A percentile compares a stretch with the other conserved stretches of the same genome.
phyloP scores from a whole-genome alignment of 2,888 invertebrate genomes.

The Caenorhabditis sp. region DNA sequence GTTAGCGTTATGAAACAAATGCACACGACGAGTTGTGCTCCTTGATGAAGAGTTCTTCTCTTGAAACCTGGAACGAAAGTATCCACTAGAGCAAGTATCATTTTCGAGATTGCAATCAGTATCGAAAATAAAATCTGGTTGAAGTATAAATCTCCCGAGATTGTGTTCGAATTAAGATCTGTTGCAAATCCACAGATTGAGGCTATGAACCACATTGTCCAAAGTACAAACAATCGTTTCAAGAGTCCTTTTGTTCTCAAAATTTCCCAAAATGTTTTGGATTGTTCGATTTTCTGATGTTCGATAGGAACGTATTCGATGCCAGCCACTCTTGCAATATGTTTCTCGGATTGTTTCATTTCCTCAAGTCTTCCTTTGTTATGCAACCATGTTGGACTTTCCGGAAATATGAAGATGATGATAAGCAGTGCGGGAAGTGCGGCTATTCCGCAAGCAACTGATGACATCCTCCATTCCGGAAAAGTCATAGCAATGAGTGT shows the following conservation, averaged over 20 bases:
- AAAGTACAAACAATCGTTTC: constrained; percentile 60
- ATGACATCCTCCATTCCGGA: constrained; percentile 64
- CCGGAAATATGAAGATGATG: constrained; percentile 67
- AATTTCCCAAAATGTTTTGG: constrained; percentile 56
- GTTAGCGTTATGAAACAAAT: constrained; percentile 64
- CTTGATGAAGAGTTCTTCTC: constrained; percentile 66
- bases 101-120: constrained; percentile 66
- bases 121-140: constrained; percentile 68
- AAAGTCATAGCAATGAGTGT: constrained; percentile 63
- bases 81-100: constrained; percentile 63
- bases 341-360: constrained; percentile 64
- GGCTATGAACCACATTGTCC: constrained; percentile 68
- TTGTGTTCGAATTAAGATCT: constrained; percentile 65
- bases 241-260: constrained; percentile 55
- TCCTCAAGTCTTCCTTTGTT: constrained; percentile 55
- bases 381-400: constrained; percentile 69
- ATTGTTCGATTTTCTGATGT: constrained; percentile 57
- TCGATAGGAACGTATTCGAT: constrained; percentile 56
- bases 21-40: constrained; percentile 62
- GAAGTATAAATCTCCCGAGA: constrained; percentile 64
- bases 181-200: constrained; percentile 68
- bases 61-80: constrained; percentile 60
- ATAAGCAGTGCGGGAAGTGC: constrained; percentile 65
- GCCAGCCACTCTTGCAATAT: constrained; percentile 64
- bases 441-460: constrained; percentile 61